A percentile compares a stretch with the other conserved stretches of the same genome.
Evolutionary conservation across 2,888 invertebrate species (phyloP).

Genomic region (Bedellia somnulentella): DNA sequence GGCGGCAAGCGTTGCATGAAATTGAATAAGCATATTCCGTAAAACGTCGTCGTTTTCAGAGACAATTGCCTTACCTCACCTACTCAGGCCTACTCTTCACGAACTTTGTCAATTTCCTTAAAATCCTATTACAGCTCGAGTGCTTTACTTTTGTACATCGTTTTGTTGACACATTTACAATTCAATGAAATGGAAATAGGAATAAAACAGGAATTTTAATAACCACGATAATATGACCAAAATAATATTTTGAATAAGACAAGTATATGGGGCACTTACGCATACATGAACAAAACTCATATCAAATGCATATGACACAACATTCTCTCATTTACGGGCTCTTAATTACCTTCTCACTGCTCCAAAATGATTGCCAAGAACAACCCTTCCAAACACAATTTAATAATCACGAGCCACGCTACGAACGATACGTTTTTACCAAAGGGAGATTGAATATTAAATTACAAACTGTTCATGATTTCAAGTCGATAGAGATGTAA

Average conservation of each 20-base stretch:
- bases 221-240: too few species aligned
- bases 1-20: conserved; percentile 63
- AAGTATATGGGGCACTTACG: background rate
- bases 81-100: conserved; percentile 47
- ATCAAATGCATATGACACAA: background rate
- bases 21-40: conserved; percentile 63
- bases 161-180: too few species aligned
- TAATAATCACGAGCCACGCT: conserved; percentile 33
- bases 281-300: background rate
- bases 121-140: conserved; percentile 51
- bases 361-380: conserved; percentile 10
- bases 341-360: conserved; percentile 4
- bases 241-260: conserved; percentile 15
- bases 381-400: conserved; percentile 35
- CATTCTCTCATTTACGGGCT: conserved; percentile 1
- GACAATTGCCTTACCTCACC: conserved; percentile 63
- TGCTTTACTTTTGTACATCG: conserved; percentile 21
- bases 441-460: conserved; percentile 44
- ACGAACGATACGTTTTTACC: conserved; percentile 37
- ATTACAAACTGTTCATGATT: conserved; percentile 30
- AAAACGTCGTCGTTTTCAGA: conserved; percentile 60
- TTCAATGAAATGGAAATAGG: too few species aligned
- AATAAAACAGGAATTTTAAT: too few species aligned
- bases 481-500: conserved; percentile 24
- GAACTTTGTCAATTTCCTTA: conserved; percentile 59